Evolutionary conservation across 2,797 vertebrate species (phyloP), one percentile per base, ranked within the genome.

Genomic region (Spinus olivaceus): DNA sequence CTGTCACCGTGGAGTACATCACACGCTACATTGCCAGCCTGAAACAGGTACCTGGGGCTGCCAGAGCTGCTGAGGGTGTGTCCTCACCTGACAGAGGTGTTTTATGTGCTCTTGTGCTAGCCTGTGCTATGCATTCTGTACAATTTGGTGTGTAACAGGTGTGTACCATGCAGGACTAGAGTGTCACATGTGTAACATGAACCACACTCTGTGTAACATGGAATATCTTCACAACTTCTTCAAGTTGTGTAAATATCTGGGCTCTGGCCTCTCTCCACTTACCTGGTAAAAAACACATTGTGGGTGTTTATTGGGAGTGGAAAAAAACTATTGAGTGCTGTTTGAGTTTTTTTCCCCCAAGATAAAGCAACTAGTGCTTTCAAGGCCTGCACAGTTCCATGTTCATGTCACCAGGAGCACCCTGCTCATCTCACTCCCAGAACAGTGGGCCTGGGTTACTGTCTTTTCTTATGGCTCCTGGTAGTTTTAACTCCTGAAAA

Each of bases 1-100:
- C 98, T 0, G 98, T 98, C 92, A 99, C 98, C 0, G 98, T 99
- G 94, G 98, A 99, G 90, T 98, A 99, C 94, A 98, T 99, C 97
- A 99, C 98, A 6, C 98, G 98, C 41, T 99, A 98, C 92, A 98
- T 98, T 3, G 98, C 98, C 79, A 98, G 97, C 69, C 97, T 99
- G 81, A 99, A 99, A 88, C 98, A 99, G 98, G 98, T 99, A 93
- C 3, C 3, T 19, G 12, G 59, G 44, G 28, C 90, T 12, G 1
- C n/a, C 16, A 11, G 39, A 64, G 46, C 10, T 14, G 16, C 46
- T 50, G 6, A 6, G 25, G 25, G 39, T 3, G 3, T 3, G 3
- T 35, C 56, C 53, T 41, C 27, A 10, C 9, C 73, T 47, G 39
- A 2, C 25, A 2, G 3, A n/a, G 22, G 2, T 65, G 51, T 20